Conservation (phyloP, 2,888 invertebrate genomes). For the Calliscelio sp. region DNA sequence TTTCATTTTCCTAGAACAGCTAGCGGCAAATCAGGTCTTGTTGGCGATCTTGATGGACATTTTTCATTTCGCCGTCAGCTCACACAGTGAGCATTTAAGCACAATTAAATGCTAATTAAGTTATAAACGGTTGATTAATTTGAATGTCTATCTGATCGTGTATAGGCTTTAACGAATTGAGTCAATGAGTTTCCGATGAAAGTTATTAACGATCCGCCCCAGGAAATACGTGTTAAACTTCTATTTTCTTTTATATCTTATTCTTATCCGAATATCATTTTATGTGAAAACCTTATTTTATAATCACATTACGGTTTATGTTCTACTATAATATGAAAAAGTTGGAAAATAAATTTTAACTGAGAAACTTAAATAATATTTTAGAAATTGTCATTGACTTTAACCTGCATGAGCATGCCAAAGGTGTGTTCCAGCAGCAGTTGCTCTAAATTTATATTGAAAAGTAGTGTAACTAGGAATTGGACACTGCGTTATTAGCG, state of each 20-base stretch:
- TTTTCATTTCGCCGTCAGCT: not conserved
- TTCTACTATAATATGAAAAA: too few species aligned
- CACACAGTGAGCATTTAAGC: not conserved
- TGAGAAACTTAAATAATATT: too few species aligned
- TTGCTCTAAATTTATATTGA: conserved; percentile 90
- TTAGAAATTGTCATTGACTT: too few species aligned
- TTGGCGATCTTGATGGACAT: not conserved
- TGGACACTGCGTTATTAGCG: conserved; percentile 92
- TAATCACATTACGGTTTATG: too few species aligned
- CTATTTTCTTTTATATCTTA: too few species aligned
- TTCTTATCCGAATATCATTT: too few species aligned
- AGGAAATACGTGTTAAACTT: not conserved
- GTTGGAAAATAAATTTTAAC: too few species aligned
- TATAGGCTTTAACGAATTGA: not conserved
- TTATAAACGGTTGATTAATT: conserved; percentile 4
- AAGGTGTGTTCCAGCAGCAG: conserved; percentile 90
- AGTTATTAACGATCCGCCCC: not conserved
- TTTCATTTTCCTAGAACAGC: too few species aligned
- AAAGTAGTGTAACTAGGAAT: conserved; percentile 90
- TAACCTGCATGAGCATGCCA: conserved; percentile 89
- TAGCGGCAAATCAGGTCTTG: not conserved
- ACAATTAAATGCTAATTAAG: conserved; percentile 19
- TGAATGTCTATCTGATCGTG: conserved; percentile 12
- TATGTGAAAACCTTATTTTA: too few species aligned
- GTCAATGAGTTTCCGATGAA: conserved; percentile 4